These are phyloP conservation scores for Antechinus stuartii DNA, from an alignment of 2,113 vertebrate species.

Conservation along the genomic window DNA sequence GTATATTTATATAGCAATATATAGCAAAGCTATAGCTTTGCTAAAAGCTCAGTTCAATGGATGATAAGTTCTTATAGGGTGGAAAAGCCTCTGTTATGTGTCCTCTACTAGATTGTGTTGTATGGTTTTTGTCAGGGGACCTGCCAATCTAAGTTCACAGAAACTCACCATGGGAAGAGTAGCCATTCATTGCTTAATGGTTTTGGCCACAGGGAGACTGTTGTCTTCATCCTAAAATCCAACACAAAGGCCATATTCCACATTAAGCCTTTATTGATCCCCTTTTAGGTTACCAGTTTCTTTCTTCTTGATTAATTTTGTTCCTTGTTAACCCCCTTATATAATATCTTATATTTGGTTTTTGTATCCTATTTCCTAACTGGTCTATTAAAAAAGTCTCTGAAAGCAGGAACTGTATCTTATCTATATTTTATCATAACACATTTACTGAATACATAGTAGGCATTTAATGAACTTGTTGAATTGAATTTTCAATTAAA, in stretches of 20 bases:
- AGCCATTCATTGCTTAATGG: background rate
- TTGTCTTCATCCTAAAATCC: background rate
- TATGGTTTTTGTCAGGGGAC: too few relatives aligned
- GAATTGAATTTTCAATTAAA: background rate
- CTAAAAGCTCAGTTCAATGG: background rate
- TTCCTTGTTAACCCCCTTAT: background rate
- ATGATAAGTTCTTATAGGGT: too few relatives aligned
- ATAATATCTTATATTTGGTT: background rate
- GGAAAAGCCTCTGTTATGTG: background rate
- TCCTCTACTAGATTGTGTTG: too few relatives aligned
- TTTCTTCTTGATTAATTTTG: background rate
- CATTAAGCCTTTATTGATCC: background rate
- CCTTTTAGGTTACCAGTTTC: background rate
- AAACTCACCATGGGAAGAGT: background rate
- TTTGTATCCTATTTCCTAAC: background rate
- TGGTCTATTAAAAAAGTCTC: background rate
- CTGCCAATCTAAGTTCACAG: background rate
- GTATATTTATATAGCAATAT: too few relatives aligned
- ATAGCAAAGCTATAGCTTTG: background rate
- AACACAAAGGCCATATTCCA: background rate
- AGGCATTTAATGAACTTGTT: background rate
- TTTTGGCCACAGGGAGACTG: background rate
- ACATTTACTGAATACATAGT: background rate
- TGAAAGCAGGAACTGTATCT: background rate
- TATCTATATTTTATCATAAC: background rate